Conservation (phyloP, 2,888 invertebrate genomes). For the Lasioglossum lativentre region DNA sequence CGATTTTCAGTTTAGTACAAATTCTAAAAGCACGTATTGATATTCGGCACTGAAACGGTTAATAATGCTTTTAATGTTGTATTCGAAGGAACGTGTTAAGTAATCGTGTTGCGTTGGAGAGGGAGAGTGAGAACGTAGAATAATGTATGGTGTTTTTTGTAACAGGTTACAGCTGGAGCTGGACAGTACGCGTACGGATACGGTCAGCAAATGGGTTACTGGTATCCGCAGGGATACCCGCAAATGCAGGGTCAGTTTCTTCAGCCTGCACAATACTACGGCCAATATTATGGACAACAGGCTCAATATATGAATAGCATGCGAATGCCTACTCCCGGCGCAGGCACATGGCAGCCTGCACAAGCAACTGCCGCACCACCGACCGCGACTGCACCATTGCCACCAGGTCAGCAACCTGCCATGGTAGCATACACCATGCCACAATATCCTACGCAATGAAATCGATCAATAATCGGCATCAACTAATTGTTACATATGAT, state of each 20-base stretch:
- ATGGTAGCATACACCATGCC: constrained; percentile 88
- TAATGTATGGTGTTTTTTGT: not conserved
- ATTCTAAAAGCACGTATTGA: not conserved
- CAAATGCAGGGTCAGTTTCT: constrained; percentile 93
- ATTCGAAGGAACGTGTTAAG: not conserved
- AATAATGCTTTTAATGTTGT: not conserved
- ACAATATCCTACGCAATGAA: constrained; percentile 95
- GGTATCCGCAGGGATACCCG: constrained; percentile 94
- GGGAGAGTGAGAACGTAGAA: not conserved
- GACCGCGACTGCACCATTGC: constrained; percentile 81
- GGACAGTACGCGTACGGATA: constrained; percentile 95
- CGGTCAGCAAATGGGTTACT: constrained; percentile 95
- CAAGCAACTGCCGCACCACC: constrained; percentile 84
- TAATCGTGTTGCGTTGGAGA: not conserved
- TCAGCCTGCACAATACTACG: constrained; percentile 89
- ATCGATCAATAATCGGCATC: constrained; percentile 71
- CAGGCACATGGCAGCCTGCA: constrained; percentile 84
- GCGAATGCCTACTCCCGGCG: constrained; percentile 85
- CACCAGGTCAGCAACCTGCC: constrained; percentile 82
- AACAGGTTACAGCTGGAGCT: constrained; percentile 87
- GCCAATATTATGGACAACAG: constrained; percentile 89
- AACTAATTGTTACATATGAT: constrained; percentile 73
- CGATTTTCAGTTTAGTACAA: too few relatives aligned
- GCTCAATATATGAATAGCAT: constrained; percentile 85
- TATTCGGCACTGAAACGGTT: not conserved